Evolutionary conservation across 2,113 vertebrate species (phyloP).

Genomic region (Malurus alboscapulatus): DNA sequence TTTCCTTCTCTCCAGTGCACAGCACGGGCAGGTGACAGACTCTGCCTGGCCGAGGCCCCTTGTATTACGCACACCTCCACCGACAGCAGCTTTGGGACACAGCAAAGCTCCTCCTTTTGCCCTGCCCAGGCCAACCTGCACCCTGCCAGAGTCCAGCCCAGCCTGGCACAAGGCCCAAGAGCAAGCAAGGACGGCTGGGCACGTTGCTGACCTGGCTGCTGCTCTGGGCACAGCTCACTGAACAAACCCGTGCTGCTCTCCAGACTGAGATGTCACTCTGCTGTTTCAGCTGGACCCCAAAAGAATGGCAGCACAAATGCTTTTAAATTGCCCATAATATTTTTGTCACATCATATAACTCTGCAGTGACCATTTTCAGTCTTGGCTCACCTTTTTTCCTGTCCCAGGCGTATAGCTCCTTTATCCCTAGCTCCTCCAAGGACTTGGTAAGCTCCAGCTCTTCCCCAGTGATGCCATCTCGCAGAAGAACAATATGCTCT

Average conservation of each 20-base stretch:
- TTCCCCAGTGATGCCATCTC: slow-evolving; percentile 81
- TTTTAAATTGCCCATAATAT: not conserved
- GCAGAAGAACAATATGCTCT: slow-evolving; percentile 83
- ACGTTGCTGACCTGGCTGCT: not conserved
- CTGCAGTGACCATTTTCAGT: accelerated
- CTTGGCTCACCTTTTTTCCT: slow-evolving; percentile 84
- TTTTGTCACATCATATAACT: not conserved
- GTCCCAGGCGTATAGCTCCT: slow-evolving; percentile 91
- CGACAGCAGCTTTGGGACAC: not conserved
- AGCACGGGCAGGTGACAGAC: not conserved
- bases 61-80: accelerated
- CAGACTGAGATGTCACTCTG: not conserved
- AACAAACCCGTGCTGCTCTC: not conserved
- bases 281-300: not conserved
- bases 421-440: slow-evolving; percentile 85
- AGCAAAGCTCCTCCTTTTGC: slow-evolving; percentile 41
- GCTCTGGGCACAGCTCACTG: not conserved
- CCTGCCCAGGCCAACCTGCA: not conserved
- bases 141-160: slow-evolving; percentile 4
- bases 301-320: not conserved
- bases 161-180: not conserved
- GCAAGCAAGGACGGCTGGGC: not conserved
- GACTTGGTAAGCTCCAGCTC: slow-evolving; percentile 88
- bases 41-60: not conserved
- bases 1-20: not conserved